Conservation (phyloP, 1,140 invertebrate genomes). For the Ceratosolen solmsi region DNA sequence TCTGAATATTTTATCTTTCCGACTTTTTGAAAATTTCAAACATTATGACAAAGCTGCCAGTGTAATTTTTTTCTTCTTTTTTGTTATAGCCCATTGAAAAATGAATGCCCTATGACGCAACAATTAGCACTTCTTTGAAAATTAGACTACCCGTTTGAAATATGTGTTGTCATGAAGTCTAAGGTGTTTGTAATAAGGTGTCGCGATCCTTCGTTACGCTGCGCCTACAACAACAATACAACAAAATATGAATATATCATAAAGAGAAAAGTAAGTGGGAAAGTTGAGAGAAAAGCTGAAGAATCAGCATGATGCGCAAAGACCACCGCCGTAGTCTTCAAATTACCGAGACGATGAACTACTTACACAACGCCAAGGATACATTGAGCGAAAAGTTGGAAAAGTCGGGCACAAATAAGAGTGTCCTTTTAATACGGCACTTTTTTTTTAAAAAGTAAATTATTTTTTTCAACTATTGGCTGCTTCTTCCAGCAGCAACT, state of each 20-base stretch:
- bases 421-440: constrained; percentile 12
- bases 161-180: too few species aligned
- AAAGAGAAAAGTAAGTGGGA: too few species aligned
- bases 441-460: too few species aligned
- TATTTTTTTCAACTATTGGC: too few species aligned
- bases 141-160: constrained; percentile 5
- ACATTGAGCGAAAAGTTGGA: neutral
- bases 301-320: constrained; percentile 12
- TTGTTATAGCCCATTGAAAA: neutral
- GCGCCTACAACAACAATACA: neutral
- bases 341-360: neutral
- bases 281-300: neutral
- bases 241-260: neutral
- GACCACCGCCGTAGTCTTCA: neutral
- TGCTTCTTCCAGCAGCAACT: too few species aligned
- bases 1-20: constrained; percentile 1
- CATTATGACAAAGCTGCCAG: too few species aligned
- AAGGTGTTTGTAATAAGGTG: constrained; percentile 6
- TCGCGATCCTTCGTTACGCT: too few species aligned
- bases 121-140: constrained; percentile 21
- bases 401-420: neutral
- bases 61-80: too few species aligned
- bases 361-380: neutral
- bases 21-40: too few species aligned
- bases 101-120: neutral